phyloP scores from a whole-genome alignment of 1,140 invertebrate genomes.

The Cataglyphis hispanica region DNA sequence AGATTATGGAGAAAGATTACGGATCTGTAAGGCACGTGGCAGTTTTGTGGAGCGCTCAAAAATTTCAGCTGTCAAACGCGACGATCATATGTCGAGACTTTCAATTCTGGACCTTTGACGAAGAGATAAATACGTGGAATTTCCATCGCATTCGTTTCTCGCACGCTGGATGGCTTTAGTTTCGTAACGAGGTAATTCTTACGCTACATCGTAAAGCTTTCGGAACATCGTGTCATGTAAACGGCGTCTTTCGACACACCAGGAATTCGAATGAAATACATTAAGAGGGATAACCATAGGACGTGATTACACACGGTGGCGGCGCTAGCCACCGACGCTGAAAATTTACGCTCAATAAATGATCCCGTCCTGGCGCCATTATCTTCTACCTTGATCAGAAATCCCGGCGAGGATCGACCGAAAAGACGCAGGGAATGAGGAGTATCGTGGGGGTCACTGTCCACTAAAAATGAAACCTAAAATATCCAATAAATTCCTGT shows the following conservation, averaged over 20 bases:
- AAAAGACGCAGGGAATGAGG: background rate
- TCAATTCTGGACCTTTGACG: background rate
- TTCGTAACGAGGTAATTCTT: constrained; percentile 67
- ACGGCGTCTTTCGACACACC: constrained; percentile 70
- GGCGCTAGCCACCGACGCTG: constrained; percentile 60
- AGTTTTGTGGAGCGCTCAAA: background rate
- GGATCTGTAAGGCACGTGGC: background rate
- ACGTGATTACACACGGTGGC: constrained; percentile 68
- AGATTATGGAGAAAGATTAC: background rate
- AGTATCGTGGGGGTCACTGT: constrained; percentile 68
- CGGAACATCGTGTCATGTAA: constrained; percentile 62
- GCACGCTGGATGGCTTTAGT: constrained; percentile 7
- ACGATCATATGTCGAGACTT: background rate
- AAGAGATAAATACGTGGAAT: constrained; percentile 52
- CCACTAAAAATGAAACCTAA: constrained; percentile 77
- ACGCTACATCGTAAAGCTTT: constrained; percentile 66
- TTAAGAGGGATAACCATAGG: constrained; percentile 49
- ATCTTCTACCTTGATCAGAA: constrained; percentile 70
- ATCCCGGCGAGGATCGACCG: constrained; percentile 4
- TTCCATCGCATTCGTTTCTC: constrained; percentile 10
- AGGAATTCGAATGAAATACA: constrained; percentile 73
- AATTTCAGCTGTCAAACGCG: background rate
- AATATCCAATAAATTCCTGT: constrained; percentile 80
- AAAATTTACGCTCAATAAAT: constrained; percentile 80
- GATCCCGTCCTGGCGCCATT: constrained; percentile 69